These are phyloP conservation scores for Ooceraea biroi DNA, from an alignment of 1,140 invertebrate species.

Conservation along the genomic window DNA sequence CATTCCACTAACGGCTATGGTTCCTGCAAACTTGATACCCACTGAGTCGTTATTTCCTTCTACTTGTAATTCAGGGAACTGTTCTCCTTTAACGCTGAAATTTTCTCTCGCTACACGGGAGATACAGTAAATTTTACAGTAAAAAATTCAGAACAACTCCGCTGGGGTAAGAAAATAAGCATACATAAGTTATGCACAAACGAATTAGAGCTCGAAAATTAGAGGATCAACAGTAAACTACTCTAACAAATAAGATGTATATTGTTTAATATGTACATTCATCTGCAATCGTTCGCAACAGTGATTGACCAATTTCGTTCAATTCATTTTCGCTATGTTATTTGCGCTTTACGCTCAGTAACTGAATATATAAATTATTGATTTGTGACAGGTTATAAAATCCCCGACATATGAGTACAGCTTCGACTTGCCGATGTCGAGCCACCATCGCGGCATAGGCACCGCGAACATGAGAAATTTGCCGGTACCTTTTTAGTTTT, in stretches of 20 bases:
- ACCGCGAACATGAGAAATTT: no score
- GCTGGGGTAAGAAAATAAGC: neutral
- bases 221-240: constrained; percentile 1
- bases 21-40: constrained; percentile 53
- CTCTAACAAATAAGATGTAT: no score
- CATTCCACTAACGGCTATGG: constrained; percentile 51
- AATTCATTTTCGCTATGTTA: neutral
- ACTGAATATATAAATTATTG: no score
- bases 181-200: neutral
- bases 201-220: neutral
- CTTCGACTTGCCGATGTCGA: no score
- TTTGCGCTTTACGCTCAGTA: neutral
- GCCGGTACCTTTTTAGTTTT: no score
- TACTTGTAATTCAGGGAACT: neutral
- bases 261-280: neutral
- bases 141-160: constrained; percentile 23
- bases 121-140: neutral
- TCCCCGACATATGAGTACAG: no score
- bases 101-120: neutral
- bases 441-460: no score
- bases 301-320: neutral
- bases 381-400: no score
- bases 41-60: neutral
- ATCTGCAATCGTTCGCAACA: neutral
- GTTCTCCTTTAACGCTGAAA: neutral